Conservation (phyloP, 2,113 vertebrate genomes). For the Rhabdornis inornatus region DNA sequence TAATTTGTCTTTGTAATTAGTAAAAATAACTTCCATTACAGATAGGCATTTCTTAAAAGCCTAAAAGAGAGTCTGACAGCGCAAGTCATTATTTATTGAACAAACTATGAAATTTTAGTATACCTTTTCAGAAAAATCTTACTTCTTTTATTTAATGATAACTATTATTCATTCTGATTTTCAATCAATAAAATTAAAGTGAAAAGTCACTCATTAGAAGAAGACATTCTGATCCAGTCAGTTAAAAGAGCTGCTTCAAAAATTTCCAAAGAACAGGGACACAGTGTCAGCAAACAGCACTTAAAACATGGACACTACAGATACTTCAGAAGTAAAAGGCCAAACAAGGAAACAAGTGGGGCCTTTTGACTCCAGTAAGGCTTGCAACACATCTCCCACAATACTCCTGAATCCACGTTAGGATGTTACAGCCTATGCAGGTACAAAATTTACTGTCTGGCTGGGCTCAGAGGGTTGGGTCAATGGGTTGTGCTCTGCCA, state of each 20-base stretch:
- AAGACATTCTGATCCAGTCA: not conserved
- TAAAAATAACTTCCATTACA: not conserved
- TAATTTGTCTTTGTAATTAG: not conserved
- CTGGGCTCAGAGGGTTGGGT: not conserved
- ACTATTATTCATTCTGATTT: conserved; percentile 4
- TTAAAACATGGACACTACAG: not conserved
- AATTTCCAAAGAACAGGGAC: not conserved
- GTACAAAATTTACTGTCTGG: not conserved
- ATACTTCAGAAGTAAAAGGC: not conserved
- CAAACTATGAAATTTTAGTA: not conserved
- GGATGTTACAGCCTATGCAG: not conserved
- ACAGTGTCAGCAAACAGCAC: not conserved
- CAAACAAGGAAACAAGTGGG: not conserved
- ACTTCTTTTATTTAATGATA: not conserved
- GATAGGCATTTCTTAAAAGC: not conserved
- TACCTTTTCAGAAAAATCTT: not conserved
- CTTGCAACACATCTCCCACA: not conserved
- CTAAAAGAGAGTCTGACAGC: not conserved
- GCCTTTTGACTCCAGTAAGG: not conserved
- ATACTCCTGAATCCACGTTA: not conserved
- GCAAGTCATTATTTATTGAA: not conserved
- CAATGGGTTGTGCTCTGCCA: not conserved
- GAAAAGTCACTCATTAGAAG: not conserved
- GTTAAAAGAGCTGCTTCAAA: not conserved
- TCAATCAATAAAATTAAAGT: not conserved